These are phyloP conservation scores for Luperina nickerlii DNA, from an alignment of 2,888 invertebrate species.

Conservation along the genomic window DNA sequence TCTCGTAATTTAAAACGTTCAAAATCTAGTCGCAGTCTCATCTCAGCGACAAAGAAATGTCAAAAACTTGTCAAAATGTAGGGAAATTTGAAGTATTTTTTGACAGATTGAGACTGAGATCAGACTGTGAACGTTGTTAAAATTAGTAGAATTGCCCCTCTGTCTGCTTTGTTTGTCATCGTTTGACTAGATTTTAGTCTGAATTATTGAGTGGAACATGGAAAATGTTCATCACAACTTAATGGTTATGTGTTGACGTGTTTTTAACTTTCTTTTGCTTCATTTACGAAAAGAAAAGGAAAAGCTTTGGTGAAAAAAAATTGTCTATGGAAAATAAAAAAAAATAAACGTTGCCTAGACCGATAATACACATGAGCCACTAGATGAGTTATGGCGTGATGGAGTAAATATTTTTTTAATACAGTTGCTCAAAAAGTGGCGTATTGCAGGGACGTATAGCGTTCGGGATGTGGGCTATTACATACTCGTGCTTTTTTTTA, in stretches of 20 bases:
- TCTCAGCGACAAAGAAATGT: no score
- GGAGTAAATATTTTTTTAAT: not conserved
- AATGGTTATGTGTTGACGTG: not conserved
- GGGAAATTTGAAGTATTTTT: no score
- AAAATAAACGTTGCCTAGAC: not conserved
- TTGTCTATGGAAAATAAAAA: not conserved
- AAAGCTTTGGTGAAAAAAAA: not conserved
- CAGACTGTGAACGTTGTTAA: no score
- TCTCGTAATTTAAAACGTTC: no score
- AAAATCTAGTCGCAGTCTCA: no score
- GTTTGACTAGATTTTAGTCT: conserved; percentile 22
- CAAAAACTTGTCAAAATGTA: no score
- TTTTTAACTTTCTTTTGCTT: not conserved
- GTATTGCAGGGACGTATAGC: no score
- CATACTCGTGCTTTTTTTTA: no score
- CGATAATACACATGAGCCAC: not conserved
- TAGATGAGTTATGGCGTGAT: not conserved
- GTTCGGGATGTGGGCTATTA: no score
- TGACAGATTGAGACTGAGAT: no score
- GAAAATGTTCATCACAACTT: not conserved
- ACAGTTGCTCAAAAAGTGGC: no score
- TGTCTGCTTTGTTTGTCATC: conserved; percentile 20
- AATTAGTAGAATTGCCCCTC: no score
- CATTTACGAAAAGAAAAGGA: not conserved
- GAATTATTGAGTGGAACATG: not conserved